phyloP scores from a whole-genome alignment of 2,888 invertebrate species.

The Philhelius pedissequus region DNA sequence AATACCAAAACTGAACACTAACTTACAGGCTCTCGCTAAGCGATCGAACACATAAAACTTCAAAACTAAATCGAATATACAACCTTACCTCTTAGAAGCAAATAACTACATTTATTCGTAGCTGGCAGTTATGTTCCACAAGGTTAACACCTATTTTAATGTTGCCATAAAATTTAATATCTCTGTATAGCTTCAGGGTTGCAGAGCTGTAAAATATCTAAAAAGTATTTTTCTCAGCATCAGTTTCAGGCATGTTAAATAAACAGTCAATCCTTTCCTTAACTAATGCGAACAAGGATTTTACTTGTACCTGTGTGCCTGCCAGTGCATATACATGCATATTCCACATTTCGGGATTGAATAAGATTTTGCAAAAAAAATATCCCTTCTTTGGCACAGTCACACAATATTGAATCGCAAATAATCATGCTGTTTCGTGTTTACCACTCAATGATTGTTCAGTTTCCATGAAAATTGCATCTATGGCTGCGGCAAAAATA shows the following conservation, averaged over 20 bases:
- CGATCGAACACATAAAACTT: not conserved
- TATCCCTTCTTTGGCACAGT: not conserved
- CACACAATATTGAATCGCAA: conserved; percentile 26
- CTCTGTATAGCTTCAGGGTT: not conserved
- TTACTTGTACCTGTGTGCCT: not conserved
- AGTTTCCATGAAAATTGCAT: conserved; percentile 32
- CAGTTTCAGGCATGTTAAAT: conserved; percentile 17
- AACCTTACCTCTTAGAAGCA: not conserved
- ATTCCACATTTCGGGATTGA: not conserved
- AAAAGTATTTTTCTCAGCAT: not conserved
- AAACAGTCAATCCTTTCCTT: conserved; percentile 3
- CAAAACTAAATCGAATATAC: not conserved
- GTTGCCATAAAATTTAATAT: conserved; percentile 2
- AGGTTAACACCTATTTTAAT: conserved; percentile 6
- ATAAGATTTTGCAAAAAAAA: not conserved
- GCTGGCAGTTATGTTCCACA: not conserved
- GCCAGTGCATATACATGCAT: not conserved
- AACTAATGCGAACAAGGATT: not conserved
- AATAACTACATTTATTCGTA: not conserved
- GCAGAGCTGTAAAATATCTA: not conserved
- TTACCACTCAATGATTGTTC: conserved; percentile 34
- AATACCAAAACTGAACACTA: not conserved
- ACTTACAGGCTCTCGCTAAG: not conserved
- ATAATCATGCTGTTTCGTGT: conserved; percentile 28
- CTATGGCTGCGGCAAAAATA: conserved; percentile 26